A percentile compares a stretch with the other conserved stretches of the same genome.
phyloP scores from a whole-genome alignment of 2,797 vertebrate genomes.

The Chromobotia macracanthus region DNA sequence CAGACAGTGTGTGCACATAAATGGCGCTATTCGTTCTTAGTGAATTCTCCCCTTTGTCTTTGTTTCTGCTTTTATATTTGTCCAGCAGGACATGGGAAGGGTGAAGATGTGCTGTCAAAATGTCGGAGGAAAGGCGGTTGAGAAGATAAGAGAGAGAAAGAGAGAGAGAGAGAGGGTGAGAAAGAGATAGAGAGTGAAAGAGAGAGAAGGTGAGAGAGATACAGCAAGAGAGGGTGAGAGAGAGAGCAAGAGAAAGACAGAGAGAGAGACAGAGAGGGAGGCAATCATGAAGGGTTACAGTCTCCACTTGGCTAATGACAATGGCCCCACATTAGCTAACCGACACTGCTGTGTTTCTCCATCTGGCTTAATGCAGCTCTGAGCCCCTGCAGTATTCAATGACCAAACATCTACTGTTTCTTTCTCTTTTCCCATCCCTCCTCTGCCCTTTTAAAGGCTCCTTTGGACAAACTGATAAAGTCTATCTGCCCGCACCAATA shows the following conservation, averaged over 20 bases:
- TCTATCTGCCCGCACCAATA: conserved; percentile 60
- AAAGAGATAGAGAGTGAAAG: background rate
- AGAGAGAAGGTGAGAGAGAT: background rate
- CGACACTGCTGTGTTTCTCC: conserved; percentile 58
- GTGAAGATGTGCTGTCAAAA: background rate
- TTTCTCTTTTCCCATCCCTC: conserved; percentile 57
- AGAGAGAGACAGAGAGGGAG: background rate
- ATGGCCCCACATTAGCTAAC: conserved; percentile 55
- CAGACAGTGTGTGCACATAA: too few species aligned
- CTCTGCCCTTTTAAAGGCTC: conserved; percentile 72
- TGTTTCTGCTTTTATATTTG: conserved; percentile 18
- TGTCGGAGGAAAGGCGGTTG: background rate
- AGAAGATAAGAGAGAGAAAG: too few species aligned
- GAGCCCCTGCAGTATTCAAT: background rate
- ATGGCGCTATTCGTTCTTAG: too few species aligned
- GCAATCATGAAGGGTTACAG: background rate
- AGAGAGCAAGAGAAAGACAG: background rate
- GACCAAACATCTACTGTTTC: conserved; percentile 29
- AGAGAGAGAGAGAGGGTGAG: background rate
- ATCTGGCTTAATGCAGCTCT: conserved; percentile 21
- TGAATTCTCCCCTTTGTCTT: background rate
- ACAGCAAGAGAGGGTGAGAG: too few species aligned
- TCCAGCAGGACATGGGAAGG: background rate
- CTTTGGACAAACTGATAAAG: conserved; percentile 66
- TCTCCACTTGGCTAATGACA: conserved; percentile 51